Conservation (phyloP, 2,888 invertebrate genomes). For the Chloromyia formosa region DNA sequence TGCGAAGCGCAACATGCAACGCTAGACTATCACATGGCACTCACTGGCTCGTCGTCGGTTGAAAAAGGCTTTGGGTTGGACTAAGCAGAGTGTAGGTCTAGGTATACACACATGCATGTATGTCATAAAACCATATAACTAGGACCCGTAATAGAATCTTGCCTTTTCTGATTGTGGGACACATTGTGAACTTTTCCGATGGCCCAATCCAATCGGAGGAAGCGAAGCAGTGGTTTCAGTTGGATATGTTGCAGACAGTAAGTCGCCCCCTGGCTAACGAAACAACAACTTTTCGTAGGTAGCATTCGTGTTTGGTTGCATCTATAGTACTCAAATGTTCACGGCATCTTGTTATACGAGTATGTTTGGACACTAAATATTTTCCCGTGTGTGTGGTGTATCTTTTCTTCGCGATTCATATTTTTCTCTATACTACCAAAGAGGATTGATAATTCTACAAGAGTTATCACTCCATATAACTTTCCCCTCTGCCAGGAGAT, state of each 20-base stretch:
- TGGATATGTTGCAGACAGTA: constrained; percentile 30
- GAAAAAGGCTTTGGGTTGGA: not conserved
- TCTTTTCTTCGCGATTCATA: too few species aligned
- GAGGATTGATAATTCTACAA: too few species aligned
- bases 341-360: too few species aligned
- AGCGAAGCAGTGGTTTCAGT: not conserved
- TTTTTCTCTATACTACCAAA: too few species aligned
- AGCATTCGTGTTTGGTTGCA: too few species aligned
- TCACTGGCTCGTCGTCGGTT: not conserved
- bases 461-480: too few species aligned
- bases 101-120: not conserved
- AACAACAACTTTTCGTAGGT: not conserved
- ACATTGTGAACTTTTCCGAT: constrained; percentile 15
- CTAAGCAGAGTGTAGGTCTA: not conserved
- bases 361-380: too few species aligned
- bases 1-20: constrained; percentile 23
- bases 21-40: constrained; percentile 14
- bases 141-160: too few species aligned
- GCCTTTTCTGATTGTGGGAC: not conserved
- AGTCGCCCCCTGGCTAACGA: constrained; percentile 17
- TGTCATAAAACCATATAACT: not conserved
- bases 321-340: too few species aligned
- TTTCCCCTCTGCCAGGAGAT: too few species aligned
- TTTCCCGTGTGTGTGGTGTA: too few species aligned
- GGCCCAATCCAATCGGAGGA: not conserved